Base-by-base conservation (phyloP, 2,888 invertebrate genomes). In the Apeira syringaria region DNA sequence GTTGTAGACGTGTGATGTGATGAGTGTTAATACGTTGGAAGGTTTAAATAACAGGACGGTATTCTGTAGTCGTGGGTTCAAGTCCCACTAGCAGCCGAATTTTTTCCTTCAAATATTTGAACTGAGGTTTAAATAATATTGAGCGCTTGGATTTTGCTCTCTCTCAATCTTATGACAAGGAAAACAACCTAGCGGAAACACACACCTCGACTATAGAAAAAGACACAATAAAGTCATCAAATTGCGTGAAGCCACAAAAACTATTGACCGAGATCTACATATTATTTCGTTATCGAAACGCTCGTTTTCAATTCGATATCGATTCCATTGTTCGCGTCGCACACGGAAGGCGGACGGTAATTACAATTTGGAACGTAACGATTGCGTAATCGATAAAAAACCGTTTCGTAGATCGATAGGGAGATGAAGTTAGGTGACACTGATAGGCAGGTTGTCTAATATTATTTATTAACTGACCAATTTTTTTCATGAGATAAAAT, bases 261-360 rank as follows among this genome's bases (percentile, higher is more conserved):
- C 77, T 72, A 71, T 61, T 79, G 80, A 75, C 82, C 80, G 81
- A 75, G 80, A 82, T 84, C 80, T 78, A 78, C 64, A 67, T 59
- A 57, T 7, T 20, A 20, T 57, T 70, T 65, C 57, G 73, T 72
- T 71, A 70, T 64, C 61, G 69, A 67, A 71, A 68, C 59, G 50
- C 55, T 70, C 70, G 71, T 75, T 80, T 80, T 75, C 74, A 68
- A 73, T 70, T 78, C 69, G 73, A 79, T 82, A 79, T 79, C 73
- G 74, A 72, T 80, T 82, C 79, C 74, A 85, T 85, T 83, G 85
- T 84, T 74, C 69, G 54, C 65, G 71, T 68, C 73, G 75, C 74
- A 79, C 71, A 78, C 83, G 84, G 83, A 84, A 83, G 82, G 83
- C 69, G 73, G 70, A 68, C 64, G 70, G 55, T 85, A 82, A 84